These are phyloP conservation scores for Calcarius ornatus DNA, from an alignment of 2,113 vertebrate genomes.

Conservation along the genomic window DNA sequence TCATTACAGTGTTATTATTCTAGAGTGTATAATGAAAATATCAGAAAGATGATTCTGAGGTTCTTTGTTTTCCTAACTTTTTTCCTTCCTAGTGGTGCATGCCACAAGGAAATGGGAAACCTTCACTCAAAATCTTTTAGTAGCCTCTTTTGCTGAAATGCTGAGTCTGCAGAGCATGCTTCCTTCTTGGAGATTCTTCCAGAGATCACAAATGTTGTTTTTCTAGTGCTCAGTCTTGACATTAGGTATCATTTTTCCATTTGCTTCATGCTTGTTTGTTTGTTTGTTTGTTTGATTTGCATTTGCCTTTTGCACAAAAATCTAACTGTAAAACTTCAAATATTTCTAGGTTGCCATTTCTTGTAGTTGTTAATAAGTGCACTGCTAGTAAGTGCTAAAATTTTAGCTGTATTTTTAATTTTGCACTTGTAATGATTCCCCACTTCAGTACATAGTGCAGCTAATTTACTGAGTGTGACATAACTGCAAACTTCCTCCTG, in stretches of 20 bases:
- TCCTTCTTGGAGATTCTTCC: neutral
- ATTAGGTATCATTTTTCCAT: neutral
- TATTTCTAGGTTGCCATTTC: neutral
- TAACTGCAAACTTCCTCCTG: neutral
- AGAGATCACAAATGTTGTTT: neutral
- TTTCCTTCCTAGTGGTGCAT: neutral
- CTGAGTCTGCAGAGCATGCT: neutral
- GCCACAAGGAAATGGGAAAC: neutral
- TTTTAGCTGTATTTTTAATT: neutral
- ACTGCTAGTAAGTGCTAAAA: neutral
- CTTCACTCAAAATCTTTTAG: neutral
- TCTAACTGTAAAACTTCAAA: neutral
- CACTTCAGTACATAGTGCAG: neutral
- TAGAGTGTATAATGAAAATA: neutral
- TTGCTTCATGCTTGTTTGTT: neutral
- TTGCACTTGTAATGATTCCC: neutral
- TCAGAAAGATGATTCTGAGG: neutral
- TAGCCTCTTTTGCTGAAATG: neutral
- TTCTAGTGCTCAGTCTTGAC: neutral
- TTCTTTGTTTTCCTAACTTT: neutral
- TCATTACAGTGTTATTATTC: neutral
- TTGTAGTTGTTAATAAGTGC: neutral
- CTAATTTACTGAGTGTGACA: neutral
- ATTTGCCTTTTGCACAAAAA: neutral
- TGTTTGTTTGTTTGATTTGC: neutral